Percentiles rank a stretch among this genome's conserved stretches.
These are phyloP conservation scores for Hipposideros armiger DNA, from an alignment of 2,113 vertebrate genomes.

Conservation along the genomic window DNA sequence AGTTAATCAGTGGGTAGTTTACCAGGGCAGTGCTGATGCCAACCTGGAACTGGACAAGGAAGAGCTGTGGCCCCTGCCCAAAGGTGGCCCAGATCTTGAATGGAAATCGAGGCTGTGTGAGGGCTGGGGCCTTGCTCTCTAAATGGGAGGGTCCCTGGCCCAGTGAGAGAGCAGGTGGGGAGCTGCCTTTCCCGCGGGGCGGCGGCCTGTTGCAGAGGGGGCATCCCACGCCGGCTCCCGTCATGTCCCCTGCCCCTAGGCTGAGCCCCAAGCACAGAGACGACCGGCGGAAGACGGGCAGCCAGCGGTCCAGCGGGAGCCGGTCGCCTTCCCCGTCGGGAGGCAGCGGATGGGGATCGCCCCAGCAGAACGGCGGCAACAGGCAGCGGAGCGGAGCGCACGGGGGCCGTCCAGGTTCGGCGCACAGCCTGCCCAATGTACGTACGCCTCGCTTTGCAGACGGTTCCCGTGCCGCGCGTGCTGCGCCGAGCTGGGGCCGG, in stretches of 20 bases:
- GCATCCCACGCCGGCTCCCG: conserved; percentile 31
- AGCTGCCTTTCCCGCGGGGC: background rate
- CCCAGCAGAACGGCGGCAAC: conserved; percentile 93
- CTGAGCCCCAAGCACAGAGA: conserved; percentile 91
- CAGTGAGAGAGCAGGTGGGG: background rate
- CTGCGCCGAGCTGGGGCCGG: conserved; percentile 17
- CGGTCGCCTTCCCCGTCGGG: conserved; percentile 88
- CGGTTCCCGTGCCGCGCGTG: conserved; percentile 67
- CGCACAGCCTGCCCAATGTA: conserved; percentile 95
- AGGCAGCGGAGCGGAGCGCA: conserved; percentile 91
- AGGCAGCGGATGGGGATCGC: conserved; percentile 88
- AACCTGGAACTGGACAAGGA: background rate
- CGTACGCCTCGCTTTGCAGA: conserved; percentile 91
- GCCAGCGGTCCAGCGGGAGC: conserved; percentile 89
- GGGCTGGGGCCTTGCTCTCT: background rate
- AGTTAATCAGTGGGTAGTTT: background rate
- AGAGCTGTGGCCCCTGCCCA: background rate
- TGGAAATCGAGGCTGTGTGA: background rate
- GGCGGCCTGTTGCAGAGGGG: background rate
- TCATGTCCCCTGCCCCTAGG: conserved; percentile 70
- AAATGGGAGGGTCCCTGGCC: background rate
- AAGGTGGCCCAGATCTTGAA: background rate
- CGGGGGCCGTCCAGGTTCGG: conserved; percentile 85
- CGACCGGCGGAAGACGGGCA: conserved; percentile 90
- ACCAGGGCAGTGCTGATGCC: background rate